Conservation (phyloP, 2,797 vertebrate species). For the Aulostomus chinensis region DNA sequence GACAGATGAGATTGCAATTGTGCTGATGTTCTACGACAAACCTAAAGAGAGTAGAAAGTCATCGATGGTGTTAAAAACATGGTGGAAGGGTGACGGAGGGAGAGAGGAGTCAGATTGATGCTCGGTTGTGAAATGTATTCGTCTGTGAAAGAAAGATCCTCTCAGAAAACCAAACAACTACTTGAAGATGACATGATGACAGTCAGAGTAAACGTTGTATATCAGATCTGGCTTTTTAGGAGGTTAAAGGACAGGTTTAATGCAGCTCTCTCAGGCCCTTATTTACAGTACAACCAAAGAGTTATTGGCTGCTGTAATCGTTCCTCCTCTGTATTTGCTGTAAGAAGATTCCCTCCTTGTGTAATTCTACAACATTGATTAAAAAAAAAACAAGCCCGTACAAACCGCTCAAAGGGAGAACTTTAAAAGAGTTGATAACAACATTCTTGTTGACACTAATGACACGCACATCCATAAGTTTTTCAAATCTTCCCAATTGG, state of each 20-base stretch:
- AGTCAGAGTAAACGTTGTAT: too few relatives aligned
- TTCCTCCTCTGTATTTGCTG: not conserved
- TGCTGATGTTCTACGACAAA: constrained; percentile 1
- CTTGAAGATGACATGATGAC: not conserved
- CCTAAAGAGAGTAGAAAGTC: not conserved
- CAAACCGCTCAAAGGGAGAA: too few relatives aligned
- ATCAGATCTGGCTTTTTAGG: too few relatives aligned
- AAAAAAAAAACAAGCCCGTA: too few relatives aligned
- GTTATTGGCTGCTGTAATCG: not conserved
- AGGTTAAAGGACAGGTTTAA: not conserved
- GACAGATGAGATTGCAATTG: constrained; percentile 23
- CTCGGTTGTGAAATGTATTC: not conserved
- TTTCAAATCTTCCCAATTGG: too few relatives aligned
- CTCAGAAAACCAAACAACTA: not conserved
- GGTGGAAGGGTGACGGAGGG: too few relatives aligned
- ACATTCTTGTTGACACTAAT: too few relatives aligned
- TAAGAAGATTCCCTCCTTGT: not conserved
- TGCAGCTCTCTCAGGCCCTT: not conserved
- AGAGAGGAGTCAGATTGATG: not conserved
- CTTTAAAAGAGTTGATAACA: too few relatives aligned
- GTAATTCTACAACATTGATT: too few relatives aligned
- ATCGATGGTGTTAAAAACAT: not conserved
- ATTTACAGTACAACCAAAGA: not conserved
- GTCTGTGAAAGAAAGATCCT: not conserved
- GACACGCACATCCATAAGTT: too few relatives aligned